These are phyloP conservation scores for Prietella phreatophila DNA, from an alignment of 2,113 vertebrate species.

Conservation along the genomic window DNA sequence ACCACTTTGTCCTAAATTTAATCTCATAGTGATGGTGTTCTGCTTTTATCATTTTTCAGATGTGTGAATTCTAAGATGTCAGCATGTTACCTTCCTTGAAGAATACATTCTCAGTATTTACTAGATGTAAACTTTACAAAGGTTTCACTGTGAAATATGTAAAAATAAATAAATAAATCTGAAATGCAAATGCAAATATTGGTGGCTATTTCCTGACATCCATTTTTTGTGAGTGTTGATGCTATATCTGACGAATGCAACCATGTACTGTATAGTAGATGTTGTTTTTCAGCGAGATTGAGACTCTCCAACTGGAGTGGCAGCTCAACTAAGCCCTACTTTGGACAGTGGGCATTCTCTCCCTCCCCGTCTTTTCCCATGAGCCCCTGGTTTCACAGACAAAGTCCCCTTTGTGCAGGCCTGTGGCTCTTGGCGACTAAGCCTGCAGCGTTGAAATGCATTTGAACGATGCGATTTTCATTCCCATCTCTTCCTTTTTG, in stretches of 20 bases:
- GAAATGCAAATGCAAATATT: background rate
- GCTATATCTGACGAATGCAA: conserved; percentile 5
- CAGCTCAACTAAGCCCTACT: conserved; percentile 46
- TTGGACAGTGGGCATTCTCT: conserved; percentile 43
- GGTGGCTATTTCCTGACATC: background rate
- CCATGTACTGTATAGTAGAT: conserved; percentile 10
- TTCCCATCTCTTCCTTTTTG: conserved; percentile 49
- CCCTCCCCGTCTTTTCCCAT: conserved; percentile 54
- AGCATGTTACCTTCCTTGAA: background rate
- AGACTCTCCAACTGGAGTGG: conserved; percentile 37
- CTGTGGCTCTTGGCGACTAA: conserved; percentile 54
- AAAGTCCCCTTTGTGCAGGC: conserved; percentile 56
- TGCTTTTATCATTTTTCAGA: background rate
- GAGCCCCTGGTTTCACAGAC: conserved; percentile 49
- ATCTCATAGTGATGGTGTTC: background rate
- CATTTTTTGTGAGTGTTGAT: background rate
- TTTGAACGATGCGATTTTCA: conserved; percentile 61
- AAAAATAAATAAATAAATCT: background rate
- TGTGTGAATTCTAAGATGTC: background rate
- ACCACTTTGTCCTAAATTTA: background rate
- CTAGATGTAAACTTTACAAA: background rate
- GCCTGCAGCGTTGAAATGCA: conserved; percentile 52
- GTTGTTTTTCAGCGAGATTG: conserved; percentile 20
- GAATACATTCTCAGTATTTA: background rate
- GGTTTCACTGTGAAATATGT: background rate